Percentiles rank a stretch among this genome's conserved stretches.
Conservation (phyloP, 2,797 vertebrate species). For the Otus scops region DNA sequence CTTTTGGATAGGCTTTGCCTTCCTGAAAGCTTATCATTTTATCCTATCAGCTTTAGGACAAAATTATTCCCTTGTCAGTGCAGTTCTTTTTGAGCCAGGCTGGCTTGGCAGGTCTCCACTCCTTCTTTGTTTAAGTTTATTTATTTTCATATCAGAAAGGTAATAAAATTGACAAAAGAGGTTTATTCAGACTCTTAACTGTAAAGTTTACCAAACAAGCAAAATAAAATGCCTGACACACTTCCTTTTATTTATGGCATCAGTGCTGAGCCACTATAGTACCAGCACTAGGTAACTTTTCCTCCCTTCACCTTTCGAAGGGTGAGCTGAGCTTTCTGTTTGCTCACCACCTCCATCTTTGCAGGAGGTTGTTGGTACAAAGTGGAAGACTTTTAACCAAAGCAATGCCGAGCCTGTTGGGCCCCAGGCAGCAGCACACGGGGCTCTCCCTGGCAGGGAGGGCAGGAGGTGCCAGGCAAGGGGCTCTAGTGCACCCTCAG, state of each 20-base stretch:
- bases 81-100: conserved; percentile 25
- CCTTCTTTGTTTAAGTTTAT: conserved; percentile 8
- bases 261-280: neutral
- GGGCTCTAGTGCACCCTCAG: neutral
- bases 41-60: neutral
- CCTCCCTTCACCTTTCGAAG: neutral
- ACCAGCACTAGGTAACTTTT: neutral
- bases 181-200: neutral
- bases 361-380: neutral
- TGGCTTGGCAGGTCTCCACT: conserved; percentile 24
- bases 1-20: neutral
- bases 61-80: conserved; percentile 20
- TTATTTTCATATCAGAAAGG: conserved; percentile 11
- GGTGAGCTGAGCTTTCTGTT: neutral
- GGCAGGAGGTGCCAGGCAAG: neutral
- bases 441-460: neutral
- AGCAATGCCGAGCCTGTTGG: rapidly evolving
- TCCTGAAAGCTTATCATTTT: neutral
- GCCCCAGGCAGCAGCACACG: rapidly evolving
- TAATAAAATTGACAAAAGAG: neutral
- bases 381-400: neutral
- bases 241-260: neutral
- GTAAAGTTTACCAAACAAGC: neutral
- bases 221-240: neutral
- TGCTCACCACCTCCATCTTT: neutral